Conservation (phyloP, 2,888 invertebrate genomes). For the Megalurothrips usitatus region DNA sequence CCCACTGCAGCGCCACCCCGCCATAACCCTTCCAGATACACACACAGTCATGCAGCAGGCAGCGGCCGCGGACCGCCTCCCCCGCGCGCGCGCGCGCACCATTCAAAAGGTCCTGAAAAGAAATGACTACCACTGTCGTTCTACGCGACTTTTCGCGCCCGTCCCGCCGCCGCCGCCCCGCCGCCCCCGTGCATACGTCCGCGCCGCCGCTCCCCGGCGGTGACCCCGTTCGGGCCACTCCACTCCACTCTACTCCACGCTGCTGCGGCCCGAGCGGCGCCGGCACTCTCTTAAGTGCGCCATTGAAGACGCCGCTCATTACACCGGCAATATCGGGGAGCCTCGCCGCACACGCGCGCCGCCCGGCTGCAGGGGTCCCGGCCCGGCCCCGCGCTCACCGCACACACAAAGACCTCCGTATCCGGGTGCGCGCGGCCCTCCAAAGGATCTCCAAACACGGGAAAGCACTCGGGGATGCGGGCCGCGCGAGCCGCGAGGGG, state of each 20-base stretch:
- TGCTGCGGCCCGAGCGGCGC: background rate
- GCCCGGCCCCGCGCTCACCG: background rate
- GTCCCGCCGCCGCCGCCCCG: too few relatives aligned
- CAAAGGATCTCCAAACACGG: too few relatives aligned
- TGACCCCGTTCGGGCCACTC: background rate
- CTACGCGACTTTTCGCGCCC: too few relatives aligned
- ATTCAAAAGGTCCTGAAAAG: too few relatives aligned
- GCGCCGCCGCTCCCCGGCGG: background rate
- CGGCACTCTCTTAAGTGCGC: background rate
- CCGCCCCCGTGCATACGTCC: background rate
- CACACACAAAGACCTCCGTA: too few relatives aligned
- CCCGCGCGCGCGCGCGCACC: too few relatives aligned
- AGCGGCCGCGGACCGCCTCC: background rate
- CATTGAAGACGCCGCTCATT: constrained; percentile 1
- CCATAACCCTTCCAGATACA: background rate
- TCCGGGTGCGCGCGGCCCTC: too few relatives aligned
- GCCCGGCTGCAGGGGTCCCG: background rate
- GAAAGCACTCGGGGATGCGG: too few relatives aligned
- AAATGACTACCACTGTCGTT: too few relatives aligned
- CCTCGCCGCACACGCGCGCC: background rate
- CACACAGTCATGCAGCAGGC: background rate
- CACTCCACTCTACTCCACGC: background rate
- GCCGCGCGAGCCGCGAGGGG: too few relatives aligned
- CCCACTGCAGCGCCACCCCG: background rate
- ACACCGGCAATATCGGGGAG: background rate